phyloP scores from a whole-genome alignment of 2,113 vertebrate species.

The Saccopteryx leptura region DNA sequence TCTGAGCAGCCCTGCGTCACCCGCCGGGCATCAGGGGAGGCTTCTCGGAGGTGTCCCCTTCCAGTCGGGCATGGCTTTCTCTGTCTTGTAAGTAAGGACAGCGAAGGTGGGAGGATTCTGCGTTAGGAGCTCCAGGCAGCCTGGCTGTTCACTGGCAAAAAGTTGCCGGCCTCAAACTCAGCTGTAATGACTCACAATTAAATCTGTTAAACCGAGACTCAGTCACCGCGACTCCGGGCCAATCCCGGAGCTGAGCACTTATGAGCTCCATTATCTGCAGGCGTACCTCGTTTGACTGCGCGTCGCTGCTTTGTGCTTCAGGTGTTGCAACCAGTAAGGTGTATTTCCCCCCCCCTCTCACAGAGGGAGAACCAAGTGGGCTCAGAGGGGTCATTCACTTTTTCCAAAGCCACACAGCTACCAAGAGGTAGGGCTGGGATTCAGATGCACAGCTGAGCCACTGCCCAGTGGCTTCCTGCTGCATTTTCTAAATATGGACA shows the following conservation, averaged over 20 bases:
- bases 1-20: background rate
- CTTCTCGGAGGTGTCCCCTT: accelerated
- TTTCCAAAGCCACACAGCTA: background rate
- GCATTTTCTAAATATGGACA: background rate
- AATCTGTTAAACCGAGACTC: background rate
- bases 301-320: background rate
- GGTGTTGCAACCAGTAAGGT: background rate
- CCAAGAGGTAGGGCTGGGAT: background rate
- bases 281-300: background rate
- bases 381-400: background rate
- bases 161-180: background rate
- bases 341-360: background rate
- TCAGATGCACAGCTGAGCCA: background rate
- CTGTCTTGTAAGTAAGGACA: background rate
- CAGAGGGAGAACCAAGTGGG: background rate
- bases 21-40: accelerated
- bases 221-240: background rate
- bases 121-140: background rate
- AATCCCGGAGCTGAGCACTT: background rate
- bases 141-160: background rate
- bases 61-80: background rate
- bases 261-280: background rate
- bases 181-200: background rate
- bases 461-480: background rate
- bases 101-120: background rate